Percentiles rank a stretch among this genome's conserved stretches.
Conservation (phyloP, 1,140 invertebrate species). For the Drosophila bipectinata region DNA sequence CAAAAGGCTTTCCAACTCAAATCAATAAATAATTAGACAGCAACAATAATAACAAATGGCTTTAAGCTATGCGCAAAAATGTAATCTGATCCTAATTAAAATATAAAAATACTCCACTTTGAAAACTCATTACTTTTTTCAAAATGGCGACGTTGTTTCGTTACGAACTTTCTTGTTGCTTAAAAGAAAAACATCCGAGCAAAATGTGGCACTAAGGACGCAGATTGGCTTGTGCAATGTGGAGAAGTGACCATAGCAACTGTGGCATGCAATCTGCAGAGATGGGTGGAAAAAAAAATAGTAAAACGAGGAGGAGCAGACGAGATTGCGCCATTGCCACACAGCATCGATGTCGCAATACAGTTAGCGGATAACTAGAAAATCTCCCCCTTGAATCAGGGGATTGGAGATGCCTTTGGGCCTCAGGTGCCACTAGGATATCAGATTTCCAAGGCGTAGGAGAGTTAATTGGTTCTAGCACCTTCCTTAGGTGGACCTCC, state of each 20-base stretch:
- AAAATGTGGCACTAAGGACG: slow-evolving; percentile 12
- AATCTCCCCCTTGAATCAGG: not conserved
- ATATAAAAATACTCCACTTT: not conserved
- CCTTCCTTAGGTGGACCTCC: slow-evolving; percentile 41
- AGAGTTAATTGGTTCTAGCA: slow-evolving; percentile 62
- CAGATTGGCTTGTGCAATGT: slow-evolving; percentile 33
- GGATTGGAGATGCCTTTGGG: not conserved
- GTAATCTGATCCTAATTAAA: too few relatives aligned
- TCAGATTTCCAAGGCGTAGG: slow-evolving; percentile 43
- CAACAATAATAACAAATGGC: not conserved
- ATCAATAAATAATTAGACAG: slow-evolving; percentile 28
- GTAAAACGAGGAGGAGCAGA: slow-evolving; percentile 10
- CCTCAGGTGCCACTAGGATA: slow-evolving; percentile 38
- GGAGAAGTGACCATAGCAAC: slow-evolving; percentile 37
- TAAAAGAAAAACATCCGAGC: slow-evolving; percentile 14
- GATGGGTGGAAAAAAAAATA: not conserved
- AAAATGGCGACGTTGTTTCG: not conserved
- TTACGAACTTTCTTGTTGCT: not conserved
- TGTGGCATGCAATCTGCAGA: slow-evolving; percentile 34
- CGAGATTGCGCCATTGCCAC: slow-evolving; percentile 47
- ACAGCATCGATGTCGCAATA: slow-evolving; percentile 51
- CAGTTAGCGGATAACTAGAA: slow-evolving; percentile 26
- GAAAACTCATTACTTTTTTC: not conserved
- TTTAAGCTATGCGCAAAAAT: not conserved
- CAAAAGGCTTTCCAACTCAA: slow-evolving; percentile 1